Base-by-base conservation (phyloP, 2,113 vertebrate genomes). In the Sphyrna mokarran region DNA sequence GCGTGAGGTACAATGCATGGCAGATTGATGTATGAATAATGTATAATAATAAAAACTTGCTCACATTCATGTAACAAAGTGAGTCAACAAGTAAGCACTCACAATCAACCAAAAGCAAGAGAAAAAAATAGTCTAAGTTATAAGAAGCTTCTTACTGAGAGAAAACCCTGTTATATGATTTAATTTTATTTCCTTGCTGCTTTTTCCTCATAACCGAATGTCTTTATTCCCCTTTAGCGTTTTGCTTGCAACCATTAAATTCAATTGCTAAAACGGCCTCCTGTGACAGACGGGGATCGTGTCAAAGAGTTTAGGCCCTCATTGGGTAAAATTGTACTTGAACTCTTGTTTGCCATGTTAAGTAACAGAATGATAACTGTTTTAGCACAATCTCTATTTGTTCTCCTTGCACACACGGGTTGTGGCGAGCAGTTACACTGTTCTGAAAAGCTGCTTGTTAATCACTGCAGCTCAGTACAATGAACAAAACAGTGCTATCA, bases 331-430 rank as follows among this genome's bases (percentile, higher is more conserved):
- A 69, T 43, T 94, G 66, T 40, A 94, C 66, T 94, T 69, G 91
- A 94, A 69, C 63, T 43, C 37, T 94, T 69, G 91, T 20, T 94
- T 40, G 91, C n/a, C 40, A 70, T 69, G n/a, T 43, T 94, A 40
- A 69, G 63, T 20, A 69, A 94, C 91, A 94, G 70, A 94, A 94
- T 94, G 91, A 94, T 40, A 94, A 94, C 10, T 94, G 63, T 94
- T 94, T 94, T 94, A 23, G 66, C 91, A 94, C 91, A 94, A 69
- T 94, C 91, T 94, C 91, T 69, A 94, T 94, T 94, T 94, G 91
- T 94, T 69, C 90, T 37, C 66, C 11, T 13, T 61, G 66, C 66
- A 94, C 91, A 69, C 33, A 94, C 8, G 87, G 87, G 58, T 61
- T 90, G 87, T 94, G 90, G 66, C 23, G 40, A 37, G 16, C 63